Base-by-base conservation (phyloP, 2,797 vertebrate species). In the Onychomys torridus region DNA sequence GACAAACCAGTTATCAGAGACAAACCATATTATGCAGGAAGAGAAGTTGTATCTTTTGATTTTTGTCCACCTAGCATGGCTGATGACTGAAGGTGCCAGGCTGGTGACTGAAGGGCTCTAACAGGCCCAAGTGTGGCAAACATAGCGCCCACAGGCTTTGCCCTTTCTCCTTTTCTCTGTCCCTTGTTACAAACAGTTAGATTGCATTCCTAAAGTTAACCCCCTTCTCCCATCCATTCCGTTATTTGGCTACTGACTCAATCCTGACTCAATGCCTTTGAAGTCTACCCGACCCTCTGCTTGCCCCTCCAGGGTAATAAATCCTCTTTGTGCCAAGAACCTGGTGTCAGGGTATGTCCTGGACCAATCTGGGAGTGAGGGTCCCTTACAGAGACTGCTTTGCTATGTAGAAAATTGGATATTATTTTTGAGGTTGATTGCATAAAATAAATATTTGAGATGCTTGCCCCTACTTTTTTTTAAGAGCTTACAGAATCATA, bases 1-100 rank as follows among this genome's bases (percentile, higher is more conserved):
- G 67, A 89, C 75, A 94, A 93, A 37, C 12, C 46, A 37, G 76
- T 91, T 90, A 81, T 83, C 63, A 78, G 93, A 95, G 86, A 81
- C 52, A 46, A 83, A 73, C 23, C 49, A 88, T 71, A 9, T 96
- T 92, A 82, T 12, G 89, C n/a, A 94, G 57, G 9, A 94, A 92
- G 59, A 59, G 29, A 73, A 87, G 75, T 23, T 10, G 6, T 37
- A 16, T n/a, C 49, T 78, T 55, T 61, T 11, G 25, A 83, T 67
- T 83, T 95, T 46, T 81, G 9, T 37, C 73, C n/a, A 67, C 76
- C 73, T 90, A 81, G 46, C 10, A 5, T 37, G 14, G 61, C 3
- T 81, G 43, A 34, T 6, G 4, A 49, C 4, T 0, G 43, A 29
- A 78, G 37, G 29, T 57, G 21, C 25, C 43, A 94, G 73, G 34